These are phyloP conservation scores for Bimastos eiseni DNA, from an alignment of 2,888 invertebrate species.

Conservation along the genomic window DNA sequence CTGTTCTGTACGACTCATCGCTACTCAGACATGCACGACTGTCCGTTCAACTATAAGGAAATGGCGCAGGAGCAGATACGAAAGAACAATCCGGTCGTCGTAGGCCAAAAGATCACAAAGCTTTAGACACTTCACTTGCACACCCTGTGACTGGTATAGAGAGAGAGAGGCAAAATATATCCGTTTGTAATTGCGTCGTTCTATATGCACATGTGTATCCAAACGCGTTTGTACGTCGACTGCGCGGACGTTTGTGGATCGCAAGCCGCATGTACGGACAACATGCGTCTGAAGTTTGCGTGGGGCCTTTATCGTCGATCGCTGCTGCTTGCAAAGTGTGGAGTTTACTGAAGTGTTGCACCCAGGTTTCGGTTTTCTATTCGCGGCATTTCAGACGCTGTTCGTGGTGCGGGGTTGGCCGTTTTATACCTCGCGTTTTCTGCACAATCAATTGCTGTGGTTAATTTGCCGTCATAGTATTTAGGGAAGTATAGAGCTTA, in stretches of 20 bases:
- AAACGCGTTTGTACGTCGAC: background rate
- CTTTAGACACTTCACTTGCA: slow-evolving; percentile 64
- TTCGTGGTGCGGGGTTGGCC: background rate
- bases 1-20: slow-evolving; percentile 96
- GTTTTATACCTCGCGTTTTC: background rate
- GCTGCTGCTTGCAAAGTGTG: background rate
- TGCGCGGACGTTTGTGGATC: background rate
- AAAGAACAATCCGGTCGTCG: slow-evolving; percentile 98
- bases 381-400: background rate
- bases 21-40: slow-evolving; percentile 98
- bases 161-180: background rate
- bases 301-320: background rate
- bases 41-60: slow-evolving; percentile 97
- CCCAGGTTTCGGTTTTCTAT: background rate
- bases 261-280: background rate
- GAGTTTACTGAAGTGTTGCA: background rate
- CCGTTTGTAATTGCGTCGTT: background rate
- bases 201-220: background rate
- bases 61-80: slow-evolving; percentile 92
- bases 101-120: slow-evolving; percentile 98
- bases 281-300: background rate
- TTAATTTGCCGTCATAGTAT: background rate
- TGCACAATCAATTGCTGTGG: background rate
- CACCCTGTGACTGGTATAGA: background rate
- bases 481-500: background rate